Evolutionary conservation across 2,113 vertebrate species (phyloP).

Genomic region (Poicephalus gulielmi): DNA sequence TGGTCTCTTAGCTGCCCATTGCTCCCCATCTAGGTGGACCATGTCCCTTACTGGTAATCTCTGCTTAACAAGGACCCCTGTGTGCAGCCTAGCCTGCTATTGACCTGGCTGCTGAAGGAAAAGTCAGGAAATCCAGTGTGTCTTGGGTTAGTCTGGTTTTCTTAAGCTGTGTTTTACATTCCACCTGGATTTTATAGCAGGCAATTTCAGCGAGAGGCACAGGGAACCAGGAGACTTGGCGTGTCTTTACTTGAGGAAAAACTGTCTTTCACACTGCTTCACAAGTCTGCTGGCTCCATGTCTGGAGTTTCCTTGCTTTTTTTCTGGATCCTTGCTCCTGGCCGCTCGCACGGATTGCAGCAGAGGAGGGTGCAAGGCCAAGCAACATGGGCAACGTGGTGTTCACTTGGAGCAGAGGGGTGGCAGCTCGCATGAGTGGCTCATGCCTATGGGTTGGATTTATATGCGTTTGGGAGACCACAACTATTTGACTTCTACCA

Average conservation of each 20-base stretch:
- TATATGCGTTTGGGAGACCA: background rate
- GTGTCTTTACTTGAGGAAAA: constrained; percentile 39
- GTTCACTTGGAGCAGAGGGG: background rate
- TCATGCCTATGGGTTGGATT: background rate
- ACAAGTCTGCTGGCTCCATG: background rate
- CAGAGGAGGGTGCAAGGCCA: background rate
- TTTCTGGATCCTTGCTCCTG: background rate
- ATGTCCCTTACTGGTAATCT: background rate
- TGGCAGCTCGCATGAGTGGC: background rate
- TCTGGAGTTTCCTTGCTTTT: background rate
- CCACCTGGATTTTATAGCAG: constrained; percentile 35
- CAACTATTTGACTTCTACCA: background rate
- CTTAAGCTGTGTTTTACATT: background rate
- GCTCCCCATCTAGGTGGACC: background rate
- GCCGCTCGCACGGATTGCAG: background rate
- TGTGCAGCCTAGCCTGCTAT: background rate
- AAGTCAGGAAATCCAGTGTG: background rate
- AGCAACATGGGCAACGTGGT: accelerated
- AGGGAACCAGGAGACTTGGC: constrained; percentile 4
- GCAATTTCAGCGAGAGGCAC: background rate
- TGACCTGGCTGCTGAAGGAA: background rate
- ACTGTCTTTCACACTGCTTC: background rate
- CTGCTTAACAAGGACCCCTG: background rate
- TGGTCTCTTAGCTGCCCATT: background rate
- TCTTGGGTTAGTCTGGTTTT: background rate